Evolutionary conservation across 2,797 vertebrate genomes (phyloP).

Genomic region (Spinibarbus caldwelli): DNA sequence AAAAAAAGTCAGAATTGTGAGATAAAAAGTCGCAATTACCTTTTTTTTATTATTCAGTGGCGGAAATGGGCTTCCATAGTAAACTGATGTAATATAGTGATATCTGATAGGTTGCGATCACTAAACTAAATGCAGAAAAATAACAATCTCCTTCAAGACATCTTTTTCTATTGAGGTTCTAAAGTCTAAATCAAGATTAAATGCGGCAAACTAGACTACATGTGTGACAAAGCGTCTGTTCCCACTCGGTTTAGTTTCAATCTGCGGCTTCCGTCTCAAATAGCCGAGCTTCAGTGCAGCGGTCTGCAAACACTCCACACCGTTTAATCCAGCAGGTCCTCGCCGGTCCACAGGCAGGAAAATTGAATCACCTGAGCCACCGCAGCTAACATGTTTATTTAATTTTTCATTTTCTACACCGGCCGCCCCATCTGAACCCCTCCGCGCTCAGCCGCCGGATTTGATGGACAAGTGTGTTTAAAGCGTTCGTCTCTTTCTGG

Average conservation of each 20-base stretch:
- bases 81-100: too few species aligned
- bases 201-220: neutral
- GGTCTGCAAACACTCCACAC: conserved; percentile 64
- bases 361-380: conserved; percentile 19
- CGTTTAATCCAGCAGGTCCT: conserved; percentile 65
- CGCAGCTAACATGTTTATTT: conserved; percentile 24
- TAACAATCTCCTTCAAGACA: neutral
- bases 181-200: neutral
- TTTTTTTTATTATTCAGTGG: too few species aligned
- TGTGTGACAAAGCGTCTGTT: neutral
- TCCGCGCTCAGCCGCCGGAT: neutral
- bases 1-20: too few species aligned
- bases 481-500: neutral
- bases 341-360: neutral
- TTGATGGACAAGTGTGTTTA: conserved; percentile 37
- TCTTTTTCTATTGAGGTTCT: neutral
- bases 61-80: too few species aligned
- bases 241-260: conserved; percentile 41
- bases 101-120: neutral
- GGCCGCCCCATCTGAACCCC: conserved; percentile 26
- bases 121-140: neutral
- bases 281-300: conserved; percentile 61
- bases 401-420: conserved; percentile 19
- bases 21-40: too few species aligned
- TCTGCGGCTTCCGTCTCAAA: conserved; percentile 71